phyloP scores from a whole-genome alignment of 1,140 invertebrate genomes.

The Aphelinus atriplicis region DNA sequence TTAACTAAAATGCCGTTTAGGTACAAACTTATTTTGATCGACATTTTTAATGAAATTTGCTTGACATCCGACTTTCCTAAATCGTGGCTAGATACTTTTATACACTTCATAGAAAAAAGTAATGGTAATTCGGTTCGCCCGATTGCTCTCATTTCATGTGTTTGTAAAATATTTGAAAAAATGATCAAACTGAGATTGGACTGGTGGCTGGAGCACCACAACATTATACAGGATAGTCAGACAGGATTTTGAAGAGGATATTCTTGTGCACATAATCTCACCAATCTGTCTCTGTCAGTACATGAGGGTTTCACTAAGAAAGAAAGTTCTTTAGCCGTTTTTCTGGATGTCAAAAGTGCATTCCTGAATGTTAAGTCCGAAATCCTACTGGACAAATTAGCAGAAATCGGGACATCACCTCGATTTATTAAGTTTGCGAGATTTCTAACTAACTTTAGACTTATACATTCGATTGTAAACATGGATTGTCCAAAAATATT shows the following conservation, averaged over 20 bases:
- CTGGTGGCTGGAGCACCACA: neutral
- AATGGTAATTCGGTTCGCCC: no score
- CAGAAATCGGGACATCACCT: neutral
- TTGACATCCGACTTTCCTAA: no score
- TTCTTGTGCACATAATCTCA: constrained; percentile 8
- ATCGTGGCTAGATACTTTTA: no score
- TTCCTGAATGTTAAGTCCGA: constrained; percentile 7
- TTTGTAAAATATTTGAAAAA: neutral
- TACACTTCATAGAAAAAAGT: no score
- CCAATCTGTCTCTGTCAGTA: neutral
- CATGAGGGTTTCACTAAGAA: neutral
- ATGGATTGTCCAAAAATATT: neutral
- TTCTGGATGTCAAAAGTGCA: constrained; percentile 6
- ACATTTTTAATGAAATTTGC: no score
- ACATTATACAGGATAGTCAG: neutral
- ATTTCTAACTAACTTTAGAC: neutral
- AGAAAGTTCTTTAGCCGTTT: neutral
- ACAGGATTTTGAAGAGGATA: neutral
- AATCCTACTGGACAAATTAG: neutral
- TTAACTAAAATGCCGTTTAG: no score
- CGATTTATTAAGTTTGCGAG: neutral
- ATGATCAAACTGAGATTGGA: neutral
- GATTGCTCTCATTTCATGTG: no score
- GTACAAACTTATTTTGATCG: no score
- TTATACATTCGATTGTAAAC: neutral